Percentiles rank a stretch among this genome's conserved stretches.
These are phyloP conservation scores for Aporophyla nigra DNA, from an alignment of 2,888 invertebrate species.

Conservation along the genomic window DNA sequence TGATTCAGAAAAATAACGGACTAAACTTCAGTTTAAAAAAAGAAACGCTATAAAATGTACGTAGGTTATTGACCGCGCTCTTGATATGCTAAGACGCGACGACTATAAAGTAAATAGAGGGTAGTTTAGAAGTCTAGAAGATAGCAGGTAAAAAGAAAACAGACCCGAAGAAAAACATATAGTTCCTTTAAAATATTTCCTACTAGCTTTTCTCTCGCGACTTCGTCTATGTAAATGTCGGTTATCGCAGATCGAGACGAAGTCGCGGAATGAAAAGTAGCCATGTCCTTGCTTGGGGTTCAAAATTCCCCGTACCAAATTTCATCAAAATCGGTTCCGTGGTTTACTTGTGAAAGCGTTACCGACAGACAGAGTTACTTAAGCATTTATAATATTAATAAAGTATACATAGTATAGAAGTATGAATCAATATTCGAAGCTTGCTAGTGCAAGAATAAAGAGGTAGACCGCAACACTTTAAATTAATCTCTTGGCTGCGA, in stretches of 20 bases:
- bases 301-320: too few species aligned
- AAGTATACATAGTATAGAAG: too few species aligned
- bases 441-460: constrained; percentile 14
- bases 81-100: background rate
- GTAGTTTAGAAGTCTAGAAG: background rate
- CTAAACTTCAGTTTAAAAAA: background rate
- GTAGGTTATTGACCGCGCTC: background rate
- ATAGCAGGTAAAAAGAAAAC: background rate
- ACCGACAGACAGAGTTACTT: too few species aligned
- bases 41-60: background rate
- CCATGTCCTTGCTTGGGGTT: too few species aligned
- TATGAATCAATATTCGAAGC: constrained; percentile 1
- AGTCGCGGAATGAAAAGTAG: too few species aligned
- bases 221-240: too few species aligned
- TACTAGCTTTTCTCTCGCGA: too few species aligned
- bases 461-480: constrained; percentile 18
- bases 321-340: too few species aligned
- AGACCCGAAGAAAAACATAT: background rate
- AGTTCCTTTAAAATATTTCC: background rate
- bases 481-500: constrained; percentile 13
- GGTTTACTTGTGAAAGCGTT: too few species aligned
- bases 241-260: too few species aligned
- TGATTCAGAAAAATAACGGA: background rate
- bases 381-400: too few species aligned
- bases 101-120: background rate